Evolutionary conservation across 2,888 invertebrate genomes (phyloP).

Genomic region (Iphiclides podalirius): DNA sequence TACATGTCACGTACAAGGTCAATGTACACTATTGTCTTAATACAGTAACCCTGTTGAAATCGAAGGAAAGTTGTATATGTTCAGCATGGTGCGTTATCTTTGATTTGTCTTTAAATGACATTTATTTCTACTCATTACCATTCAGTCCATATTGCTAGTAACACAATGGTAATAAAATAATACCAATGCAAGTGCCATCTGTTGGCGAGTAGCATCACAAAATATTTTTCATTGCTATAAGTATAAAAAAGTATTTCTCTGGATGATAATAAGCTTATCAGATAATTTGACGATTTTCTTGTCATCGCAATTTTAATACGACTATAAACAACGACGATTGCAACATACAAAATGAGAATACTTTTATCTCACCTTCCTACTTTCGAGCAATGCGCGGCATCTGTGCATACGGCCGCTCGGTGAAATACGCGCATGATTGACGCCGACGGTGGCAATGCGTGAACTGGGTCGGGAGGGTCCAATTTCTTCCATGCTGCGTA

Average conservation of each 20-base stretch:
- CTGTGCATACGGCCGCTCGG: constrained; percentile 88
- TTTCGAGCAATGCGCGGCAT: constrained; percentile 86
- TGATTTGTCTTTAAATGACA: too few species aligned
- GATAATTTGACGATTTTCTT: too few species aligned
- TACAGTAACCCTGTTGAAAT: too few species aligned
- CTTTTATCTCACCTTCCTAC: constrained; percentile 94
- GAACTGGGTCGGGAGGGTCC: constrained; percentile 83
- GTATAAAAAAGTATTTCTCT: too few species aligned
- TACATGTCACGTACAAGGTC: too few species aligned
- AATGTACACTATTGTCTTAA: too few species aligned
- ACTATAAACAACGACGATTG: too few species aligned
- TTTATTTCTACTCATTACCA: background rate
- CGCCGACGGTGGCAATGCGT: constrained; percentile 82
- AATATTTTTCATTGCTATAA: background rate
- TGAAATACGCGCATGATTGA: constrained; percentile 84
- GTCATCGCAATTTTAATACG: too few species aligned
- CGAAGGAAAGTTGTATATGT: too few species aligned
- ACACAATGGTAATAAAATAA: background rate
- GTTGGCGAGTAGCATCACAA: constrained; percentile 14
- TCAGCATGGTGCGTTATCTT: too few species aligned
- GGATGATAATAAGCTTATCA: too few species aligned
- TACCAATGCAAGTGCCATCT: constrained; percentile 18
- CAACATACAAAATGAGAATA: too few species aligned
- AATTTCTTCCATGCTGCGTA: constrained; percentile 40
- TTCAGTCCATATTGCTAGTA: background rate